A percentile compares a stretch with the other conserved stretches of the same genome.
Conservation (phyloP, 2,888 invertebrate genomes). For the Disparrhopalites patrizii region DNA sequence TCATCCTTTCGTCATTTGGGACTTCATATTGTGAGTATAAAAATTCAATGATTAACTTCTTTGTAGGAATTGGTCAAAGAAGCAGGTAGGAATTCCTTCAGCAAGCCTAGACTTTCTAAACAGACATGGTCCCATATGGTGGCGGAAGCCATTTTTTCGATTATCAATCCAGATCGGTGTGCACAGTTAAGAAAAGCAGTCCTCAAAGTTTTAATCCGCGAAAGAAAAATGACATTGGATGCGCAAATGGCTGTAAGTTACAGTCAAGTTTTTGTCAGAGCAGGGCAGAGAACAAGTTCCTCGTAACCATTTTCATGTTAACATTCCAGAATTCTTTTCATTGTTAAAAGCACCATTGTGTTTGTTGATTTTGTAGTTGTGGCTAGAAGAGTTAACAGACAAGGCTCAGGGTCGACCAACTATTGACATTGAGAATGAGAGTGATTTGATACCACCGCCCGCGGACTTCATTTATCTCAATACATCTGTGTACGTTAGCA, state of each 20-base stretch:
- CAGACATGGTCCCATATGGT: background rate
- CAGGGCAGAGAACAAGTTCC: no score
- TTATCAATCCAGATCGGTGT: background rate
- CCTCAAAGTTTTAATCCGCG: background rate
- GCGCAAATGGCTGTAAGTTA: background rate
- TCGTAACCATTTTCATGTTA: no score
- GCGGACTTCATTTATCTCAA: constrained; percentile 2
- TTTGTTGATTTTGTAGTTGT: constrained; percentile 6
- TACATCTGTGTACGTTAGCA: background rate
- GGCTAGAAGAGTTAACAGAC: background rate
- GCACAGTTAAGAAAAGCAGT: background rate
- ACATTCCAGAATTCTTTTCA: no score
- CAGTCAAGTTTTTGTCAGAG: no score
- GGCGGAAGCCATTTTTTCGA: background rate
- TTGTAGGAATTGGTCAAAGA: no score
- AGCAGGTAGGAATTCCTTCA: background rate
- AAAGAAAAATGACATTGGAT: background rate
- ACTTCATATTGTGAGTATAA: no score
- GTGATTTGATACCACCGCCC: constrained; percentile 12
- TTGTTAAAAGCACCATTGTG: background rate
- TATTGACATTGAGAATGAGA: constrained; percentile 11
- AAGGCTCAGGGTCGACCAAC: background rate
- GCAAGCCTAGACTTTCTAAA: background rate
- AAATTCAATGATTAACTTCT: no score
- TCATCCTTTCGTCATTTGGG: no score